Evolutionary conservation across 2,888 invertebrate species (phyloP).

Genomic region (Troides helena): DNA sequence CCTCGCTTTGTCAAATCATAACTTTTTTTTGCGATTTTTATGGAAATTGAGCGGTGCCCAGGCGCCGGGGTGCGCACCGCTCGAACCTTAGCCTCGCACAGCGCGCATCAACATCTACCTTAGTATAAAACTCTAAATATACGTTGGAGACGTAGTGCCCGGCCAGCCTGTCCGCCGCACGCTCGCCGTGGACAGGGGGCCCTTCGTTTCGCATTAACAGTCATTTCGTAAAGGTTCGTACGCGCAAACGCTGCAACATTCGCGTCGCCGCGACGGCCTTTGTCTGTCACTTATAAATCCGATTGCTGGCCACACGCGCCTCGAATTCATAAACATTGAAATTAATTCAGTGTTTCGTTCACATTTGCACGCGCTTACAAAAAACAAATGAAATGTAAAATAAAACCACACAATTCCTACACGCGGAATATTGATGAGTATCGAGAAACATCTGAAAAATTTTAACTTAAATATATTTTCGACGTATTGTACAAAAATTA

Average conservation of each 20-base stretch:
- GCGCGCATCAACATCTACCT: no score
- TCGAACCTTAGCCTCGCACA: no score
- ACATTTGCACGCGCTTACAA: slow-evolving; percentile 2
- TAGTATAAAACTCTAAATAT: no score
- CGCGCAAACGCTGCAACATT: neutral
- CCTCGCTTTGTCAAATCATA: slow-evolving; percentile 5
- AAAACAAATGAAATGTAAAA: slow-evolving; percentile 13
- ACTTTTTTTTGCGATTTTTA: slow-evolving; percentile 19
- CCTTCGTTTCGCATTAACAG: no score
- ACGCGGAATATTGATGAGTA: no score
- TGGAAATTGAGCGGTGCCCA: slow-evolving; percentile 28
- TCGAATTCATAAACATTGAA: slow-evolving; percentile 14
- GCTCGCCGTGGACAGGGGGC: no score
- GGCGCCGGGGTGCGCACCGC: slow-evolving; percentile 21
- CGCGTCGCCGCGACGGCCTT: slow-evolving; percentile 5
- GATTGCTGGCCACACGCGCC: slow-evolving; percentile 23
- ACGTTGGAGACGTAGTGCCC: no score
- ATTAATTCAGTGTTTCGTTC: slow-evolving; percentile 26
- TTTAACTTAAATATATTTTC: no score
- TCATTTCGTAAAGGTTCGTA: neutral
- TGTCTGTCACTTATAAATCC: slow-evolving; percentile 25
- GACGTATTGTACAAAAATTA: no score
- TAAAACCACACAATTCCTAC: no score
- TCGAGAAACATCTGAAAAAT: no score
- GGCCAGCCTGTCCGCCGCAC: slow-evolving; percentile 25